Evolutionary conservation across 2,797 vertebrate genomes (phyloP), one percentile per base, ranked within the genome.

Genomic region (Zenarchopterus dispar): DNA sequence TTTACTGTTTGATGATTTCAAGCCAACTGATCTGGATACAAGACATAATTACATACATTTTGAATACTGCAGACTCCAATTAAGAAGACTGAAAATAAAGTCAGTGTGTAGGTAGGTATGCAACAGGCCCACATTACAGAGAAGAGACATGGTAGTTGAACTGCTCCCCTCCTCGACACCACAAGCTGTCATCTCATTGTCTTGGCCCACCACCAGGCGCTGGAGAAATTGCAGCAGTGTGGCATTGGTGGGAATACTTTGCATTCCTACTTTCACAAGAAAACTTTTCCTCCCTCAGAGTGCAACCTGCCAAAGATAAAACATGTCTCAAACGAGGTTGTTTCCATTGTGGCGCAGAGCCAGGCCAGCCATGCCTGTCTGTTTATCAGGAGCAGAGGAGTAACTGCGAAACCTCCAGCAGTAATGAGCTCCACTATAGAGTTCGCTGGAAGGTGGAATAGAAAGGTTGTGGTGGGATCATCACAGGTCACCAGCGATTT

Each of bases 161-260:
- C 70, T 72, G 62, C 36, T 72, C 78, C 84, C 71, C 72, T 59
- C 73, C 65, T 81, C 78, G 67, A 82, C 71, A 83, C 85, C 84
- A 70, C 83, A 84, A 83, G 84, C 85, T 89, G 84, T 89, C 84
- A 82, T 87, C 89, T 91, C 86, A 84, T 86, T 91, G 88, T 92
- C 87, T 87, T 92, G 89, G 89, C 89, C 75, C 68, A 47, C 80
- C 78, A 92, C 85, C 91, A 92, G 89, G 72, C 70, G 65, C 88
- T 84, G 81, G 84, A 83, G 75, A 91, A 89, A 92, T 91, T 91
- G 86, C 90, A 88, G 86, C 81, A 87, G 87, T 88, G 88, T 89
- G 89, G 91, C 88, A 92, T 88, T 91, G 90, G 87, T 89, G 88
- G 81, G 89, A 90, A 92, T 92, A 83, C 77, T 91, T 91, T 80